Base-by-base conservation (phyloP, 1,140 invertebrate species). In the Trichonephila clavipes region DNA sequence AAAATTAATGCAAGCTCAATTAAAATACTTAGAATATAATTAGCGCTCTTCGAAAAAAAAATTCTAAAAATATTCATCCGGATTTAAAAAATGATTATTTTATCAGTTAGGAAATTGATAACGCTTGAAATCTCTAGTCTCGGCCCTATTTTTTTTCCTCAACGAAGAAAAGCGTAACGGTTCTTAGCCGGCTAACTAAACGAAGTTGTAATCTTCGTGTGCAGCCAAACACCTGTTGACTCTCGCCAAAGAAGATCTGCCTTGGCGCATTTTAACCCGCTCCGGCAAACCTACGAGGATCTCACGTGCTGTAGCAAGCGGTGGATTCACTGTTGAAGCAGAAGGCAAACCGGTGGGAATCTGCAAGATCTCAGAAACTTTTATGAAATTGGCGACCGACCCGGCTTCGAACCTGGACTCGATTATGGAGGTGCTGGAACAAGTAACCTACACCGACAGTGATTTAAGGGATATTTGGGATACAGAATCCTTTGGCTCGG, bases 381-480 rank as follows among this genome's bases (percentile, higher is more conserved):
- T 85, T 51, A 19, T 72, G 21, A 85, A 85, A 59, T 87, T 61
- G 91, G 83, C 91, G 21, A 59, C 64, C 14, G 91, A 92, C 91
- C 51, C 34, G 91, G 82, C 61, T 92, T 85, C 44, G 91, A 77
- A 86, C 51, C 82, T 72, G 83, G 91, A 87, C 82, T 51, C 90
- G 90, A 92, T 69, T 72, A 92, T 92, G 91, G 91, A 92, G 44
- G 83, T 92, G 58, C 66, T 92, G 24, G 91, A 92, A 61, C 82
- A 83, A 44, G 91, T 87, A 24, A 92, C 24, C 83, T 92, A 92
- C 21, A 61, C 82, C 51, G 91, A 92, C 62, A 87, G 51, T 87
- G 91, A 92, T 61, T 92, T 92, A 64, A 86, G 61, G 62, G 91
- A 92, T 92, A 86, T 92, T 59, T 92, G 91, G 91, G 83, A 87